Evolutionary conservation across 2,888 invertebrate genomes (phyloP).

Genomic region (Tinea trinotella): DNA sequence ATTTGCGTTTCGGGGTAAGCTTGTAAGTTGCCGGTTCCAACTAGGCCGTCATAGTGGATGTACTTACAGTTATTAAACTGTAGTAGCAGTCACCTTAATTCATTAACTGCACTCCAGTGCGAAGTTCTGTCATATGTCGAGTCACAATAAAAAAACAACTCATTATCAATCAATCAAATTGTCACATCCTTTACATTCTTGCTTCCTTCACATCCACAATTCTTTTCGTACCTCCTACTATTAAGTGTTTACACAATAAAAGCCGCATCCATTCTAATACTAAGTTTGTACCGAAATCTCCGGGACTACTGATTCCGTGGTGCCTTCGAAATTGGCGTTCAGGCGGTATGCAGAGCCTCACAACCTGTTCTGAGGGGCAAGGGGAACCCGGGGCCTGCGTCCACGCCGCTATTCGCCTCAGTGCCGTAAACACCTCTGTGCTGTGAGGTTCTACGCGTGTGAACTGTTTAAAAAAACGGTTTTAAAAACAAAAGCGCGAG

Average conservation of each 20-base stretch:
- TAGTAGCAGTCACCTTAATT: no score
- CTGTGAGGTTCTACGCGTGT: background rate
- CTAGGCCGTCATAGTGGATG: no score
- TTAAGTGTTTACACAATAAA: background rate
- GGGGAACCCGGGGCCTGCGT: slow-evolving; percentile 29
- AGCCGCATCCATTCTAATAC: background rate
- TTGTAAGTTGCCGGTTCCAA: no score
- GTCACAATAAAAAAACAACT: no score
- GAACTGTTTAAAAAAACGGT: background rate
- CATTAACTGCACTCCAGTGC: no score
- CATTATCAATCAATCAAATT: no score
- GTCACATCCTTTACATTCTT: no score
- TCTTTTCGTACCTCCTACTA: no score
- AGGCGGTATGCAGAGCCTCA: slow-evolving; percentile 47
- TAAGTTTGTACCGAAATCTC: background rate
- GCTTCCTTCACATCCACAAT: no score
- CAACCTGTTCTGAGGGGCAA: slow-evolving; percentile 56
- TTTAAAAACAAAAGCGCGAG: slow-evolving; percentile 15
- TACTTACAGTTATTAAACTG: no score
- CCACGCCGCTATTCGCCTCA: slow-evolving; percentile 15
- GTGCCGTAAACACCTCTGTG: background rate
- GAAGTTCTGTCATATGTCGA: no score
- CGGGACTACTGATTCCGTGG: slow-evolving; percentile 17
- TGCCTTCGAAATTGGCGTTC: slow-evolving; percentile 58
- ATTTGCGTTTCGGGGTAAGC: no score